Percentiles rank a stretch among this genome's conserved stretches.
phyloP scores from a whole-genome alignment of 1,140 invertebrate species.

The Saxidomus purpurata region DNA sequence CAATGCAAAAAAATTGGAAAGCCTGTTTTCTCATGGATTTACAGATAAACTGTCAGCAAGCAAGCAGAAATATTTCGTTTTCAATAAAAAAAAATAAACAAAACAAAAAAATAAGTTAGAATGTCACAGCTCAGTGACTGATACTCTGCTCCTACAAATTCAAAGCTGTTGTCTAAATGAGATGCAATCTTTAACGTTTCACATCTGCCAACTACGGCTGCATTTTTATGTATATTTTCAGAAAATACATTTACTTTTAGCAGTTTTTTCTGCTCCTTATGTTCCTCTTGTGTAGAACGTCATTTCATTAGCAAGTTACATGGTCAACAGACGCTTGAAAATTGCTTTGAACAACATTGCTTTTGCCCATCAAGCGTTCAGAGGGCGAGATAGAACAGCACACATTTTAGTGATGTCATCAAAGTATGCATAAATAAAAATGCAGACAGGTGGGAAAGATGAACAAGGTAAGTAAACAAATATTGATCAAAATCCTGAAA shows the following conservation, averaged over 20 bases:
- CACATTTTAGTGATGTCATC: neutral
- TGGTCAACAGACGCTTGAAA: neutral
- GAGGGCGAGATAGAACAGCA: neutral
- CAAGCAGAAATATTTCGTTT: too few species aligned
- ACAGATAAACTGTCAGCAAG: too few species aligned
- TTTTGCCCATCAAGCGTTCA: neutral
- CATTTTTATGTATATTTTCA: too few species aligned
- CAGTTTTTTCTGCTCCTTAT: neutral
- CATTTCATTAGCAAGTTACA: neutral
- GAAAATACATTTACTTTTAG: neutral
- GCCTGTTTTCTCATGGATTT: too few species aligned
- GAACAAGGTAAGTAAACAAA: neutral
- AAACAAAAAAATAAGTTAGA: too few species aligned
- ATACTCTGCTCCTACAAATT: too few species aligned
- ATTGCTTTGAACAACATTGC: neutral
- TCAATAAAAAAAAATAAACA: too few species aligned
- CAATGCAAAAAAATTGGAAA: too few species aligned
- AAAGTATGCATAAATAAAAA: neutral
- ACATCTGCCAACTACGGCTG: too few species aligned
- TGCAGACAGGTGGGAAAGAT: slow-evolving; percentile 35
- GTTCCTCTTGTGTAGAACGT: neutral
- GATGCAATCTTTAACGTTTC: too few species aligned
- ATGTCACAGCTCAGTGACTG: too few species aligned
- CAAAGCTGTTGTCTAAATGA: too few species aligned
- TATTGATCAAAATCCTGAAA: neutral